Percentiles rank a stretch among this genome's conserved stretches.
phyloP scores from a whole-genome alignment of 2,888 invertebrate species.

The Ophraella communa region DNA sequence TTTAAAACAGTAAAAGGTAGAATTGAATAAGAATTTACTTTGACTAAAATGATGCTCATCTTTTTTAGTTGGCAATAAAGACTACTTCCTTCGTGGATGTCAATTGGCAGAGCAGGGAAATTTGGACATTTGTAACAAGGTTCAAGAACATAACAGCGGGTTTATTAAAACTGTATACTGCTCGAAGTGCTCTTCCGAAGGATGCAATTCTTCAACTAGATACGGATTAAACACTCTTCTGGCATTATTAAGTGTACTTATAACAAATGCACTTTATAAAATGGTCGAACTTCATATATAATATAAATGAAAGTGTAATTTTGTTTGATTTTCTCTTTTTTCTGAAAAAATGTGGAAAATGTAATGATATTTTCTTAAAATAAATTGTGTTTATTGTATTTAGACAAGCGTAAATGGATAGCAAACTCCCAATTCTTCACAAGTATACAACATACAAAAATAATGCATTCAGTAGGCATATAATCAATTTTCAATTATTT shows the following conservation, averaged over 20 bases:
- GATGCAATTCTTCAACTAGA: slow-evolving; percentile 61
- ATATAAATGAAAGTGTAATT: not conserved
- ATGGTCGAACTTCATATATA: not conserved
- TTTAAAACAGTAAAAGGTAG: no score
- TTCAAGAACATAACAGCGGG: slow-evolving; percentile 45
- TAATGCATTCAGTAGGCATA: no score
- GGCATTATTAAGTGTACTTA: slow-evolving; percentile 1
- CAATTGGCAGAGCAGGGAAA: slow-evolving; percentile 52
- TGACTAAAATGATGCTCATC: not conserved
- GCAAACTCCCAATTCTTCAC: no score
- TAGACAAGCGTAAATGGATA: no score
- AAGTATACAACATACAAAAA: no score
- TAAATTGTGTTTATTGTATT: no score
- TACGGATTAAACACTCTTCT: not conserved
- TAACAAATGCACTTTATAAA: not conserved
- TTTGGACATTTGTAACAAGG: slow-evolving; percentile 54
- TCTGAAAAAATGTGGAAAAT: not conserved
- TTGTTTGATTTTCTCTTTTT: not conserved
- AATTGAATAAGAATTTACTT: no score
- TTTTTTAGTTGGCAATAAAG: slow-evolving; percentile 52
- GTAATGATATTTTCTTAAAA: not conserved
- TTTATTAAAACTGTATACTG: slow-evolving; percentile 48
- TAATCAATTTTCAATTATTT: no score
- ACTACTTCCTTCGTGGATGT: slow-evolving; percentile 53
- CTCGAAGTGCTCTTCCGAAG: slow-evolving; percentile 62